phyloP scores from a whole-genome alignment of 2,797 vertebrate species.

The Australoheros facetus region DNA sequence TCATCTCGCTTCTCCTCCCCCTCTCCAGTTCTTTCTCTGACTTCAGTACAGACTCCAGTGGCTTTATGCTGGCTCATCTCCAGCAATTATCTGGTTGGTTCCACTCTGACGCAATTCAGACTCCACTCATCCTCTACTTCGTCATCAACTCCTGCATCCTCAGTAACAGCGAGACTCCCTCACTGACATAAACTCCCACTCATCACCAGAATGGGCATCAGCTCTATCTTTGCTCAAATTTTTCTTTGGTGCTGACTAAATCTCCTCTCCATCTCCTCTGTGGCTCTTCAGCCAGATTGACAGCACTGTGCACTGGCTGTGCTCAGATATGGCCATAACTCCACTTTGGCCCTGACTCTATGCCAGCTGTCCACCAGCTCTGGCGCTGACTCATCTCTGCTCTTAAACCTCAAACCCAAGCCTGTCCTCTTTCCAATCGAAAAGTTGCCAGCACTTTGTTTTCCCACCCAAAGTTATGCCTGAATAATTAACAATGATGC shows the following conservation, averaged over 20 bases:
- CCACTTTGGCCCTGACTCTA: constrained; percentile 34
- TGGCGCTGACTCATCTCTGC: constrained; percentile 51
- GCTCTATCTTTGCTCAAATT: constrained; percentile 45
- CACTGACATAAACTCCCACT: constrained; percentile 69
- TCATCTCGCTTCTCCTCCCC: constrained; percentile 49
- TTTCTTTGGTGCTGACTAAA: constrained; percentile 40
- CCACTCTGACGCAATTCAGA: constrained; percentile 76
- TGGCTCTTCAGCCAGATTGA: constrained; percentile 51
- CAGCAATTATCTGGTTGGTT: constrained; percentile 77
- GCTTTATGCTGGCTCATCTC: constrained; percentile 64
- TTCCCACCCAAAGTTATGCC: constrained; percentile 6
- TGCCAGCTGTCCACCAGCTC: constrained; percentile 43
- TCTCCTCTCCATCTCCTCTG: constrained; percentile 46
- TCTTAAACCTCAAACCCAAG: constrained; percentile 35
- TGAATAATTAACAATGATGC: constrained; percentile 2
- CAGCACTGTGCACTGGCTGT: constrained; percentile 14
- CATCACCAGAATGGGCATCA: constrained; percentile 59
- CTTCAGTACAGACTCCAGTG: constrained; percentile 61
- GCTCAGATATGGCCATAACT: constrained; percentile 50
- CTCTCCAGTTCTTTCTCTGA: constrained; percentile 50
- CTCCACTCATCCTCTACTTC: constrained; percentile 67
- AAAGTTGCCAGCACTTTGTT: constrained; percentile 11
- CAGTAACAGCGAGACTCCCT: constrained; percentile 61
- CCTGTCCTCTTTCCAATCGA: constrained; percentile 9
- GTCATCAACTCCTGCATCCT: constrained; percentile 68